These are phyloP conservation scores for Nanorana parkeri DNA, from an alignment of 2,113 vertebrate genomes.

Conservation along the genomic window DNA sequence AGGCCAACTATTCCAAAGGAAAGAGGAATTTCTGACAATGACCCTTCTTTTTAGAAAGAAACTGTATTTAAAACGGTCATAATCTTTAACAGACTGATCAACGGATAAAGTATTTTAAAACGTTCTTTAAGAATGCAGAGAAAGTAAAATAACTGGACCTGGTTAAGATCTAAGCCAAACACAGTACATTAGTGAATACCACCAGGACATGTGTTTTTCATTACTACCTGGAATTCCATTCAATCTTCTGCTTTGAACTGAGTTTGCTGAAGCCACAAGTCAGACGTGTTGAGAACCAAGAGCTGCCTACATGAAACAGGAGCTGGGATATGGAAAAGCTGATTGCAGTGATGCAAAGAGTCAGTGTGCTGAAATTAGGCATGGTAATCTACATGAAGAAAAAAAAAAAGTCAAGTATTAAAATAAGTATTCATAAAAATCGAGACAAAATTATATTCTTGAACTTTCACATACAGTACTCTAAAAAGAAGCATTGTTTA, in stretches of 20 bases:
- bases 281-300: slow-evolving; percentile 82
- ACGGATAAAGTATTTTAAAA: no score
- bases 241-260: slow-evolving; percentile 89
- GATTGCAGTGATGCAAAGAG: slow-evolving; percentile 73
- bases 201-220: no score
- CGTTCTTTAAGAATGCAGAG: no score
- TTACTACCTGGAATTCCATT: slow-evolving; percentile 97
- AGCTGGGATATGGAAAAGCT: slow-evolving; percentile 92
- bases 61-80: no score
- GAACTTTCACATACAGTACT: background rate
- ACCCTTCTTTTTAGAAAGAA: no score
- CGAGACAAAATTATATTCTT: background rate
- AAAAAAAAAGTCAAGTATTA: background rate
- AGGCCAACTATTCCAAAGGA: no score
- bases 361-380: slow-evolving; percentile 82
- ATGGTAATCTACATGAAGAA: slow-evolving; percentile 73
- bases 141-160: no score
- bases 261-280: slow-evolving; percentile 84
- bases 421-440: background rate
- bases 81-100: no score
- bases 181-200: no score
- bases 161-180: no score
- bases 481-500: slow-evolving; percentile 16
- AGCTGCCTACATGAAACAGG: slow-evolving; percentile 88
- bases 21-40: no score